These are phyloP conservation scores for Ardeotis arabs DNA, from an alignment of 2,113 vertebrate species.

Conservation along the genomic window DNA sequence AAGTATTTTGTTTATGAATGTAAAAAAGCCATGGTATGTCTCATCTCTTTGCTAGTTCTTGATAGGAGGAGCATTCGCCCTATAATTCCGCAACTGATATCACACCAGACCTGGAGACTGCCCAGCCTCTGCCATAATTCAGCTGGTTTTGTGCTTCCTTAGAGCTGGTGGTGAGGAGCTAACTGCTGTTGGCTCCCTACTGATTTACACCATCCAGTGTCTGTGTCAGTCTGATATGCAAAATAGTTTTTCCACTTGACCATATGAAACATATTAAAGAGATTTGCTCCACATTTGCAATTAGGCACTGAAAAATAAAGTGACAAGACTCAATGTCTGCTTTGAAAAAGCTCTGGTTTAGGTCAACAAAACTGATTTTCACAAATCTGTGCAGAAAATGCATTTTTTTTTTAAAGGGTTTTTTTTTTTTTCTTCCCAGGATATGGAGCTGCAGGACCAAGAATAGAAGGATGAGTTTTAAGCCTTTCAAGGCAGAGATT, in stretches of 20 bases:
- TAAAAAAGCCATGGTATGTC: accelerated
- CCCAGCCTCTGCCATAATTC: neutral
- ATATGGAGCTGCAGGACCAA: neutral
- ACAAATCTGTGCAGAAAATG: neutral
- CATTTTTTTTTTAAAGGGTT: neutral
- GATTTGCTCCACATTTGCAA: neutral
- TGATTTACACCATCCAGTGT: neutral
- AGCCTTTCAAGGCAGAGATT: conserved; percentile 58
- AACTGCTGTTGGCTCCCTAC: neutral
- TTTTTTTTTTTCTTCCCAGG: neutral
- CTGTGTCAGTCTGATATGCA: neutral
- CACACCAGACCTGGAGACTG: neutral
- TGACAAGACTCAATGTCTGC: neutral
- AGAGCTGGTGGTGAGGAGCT: neutral
- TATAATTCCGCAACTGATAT: neutral
- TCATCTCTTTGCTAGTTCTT: neutral
- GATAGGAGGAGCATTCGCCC: neutral
- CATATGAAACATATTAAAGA: neutral
- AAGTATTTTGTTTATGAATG: neutral
- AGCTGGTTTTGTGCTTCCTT: neutral
- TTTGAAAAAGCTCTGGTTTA: neutral
- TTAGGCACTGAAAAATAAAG: neutral
- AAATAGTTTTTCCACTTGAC: neutral
- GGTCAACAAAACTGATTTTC: neutral
- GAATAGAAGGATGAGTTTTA: conserved; percentile 56